phyloP scores from a whole-genome alignment of 2,888 invertebrate species.

The Caradrina kadenii region DNA sequence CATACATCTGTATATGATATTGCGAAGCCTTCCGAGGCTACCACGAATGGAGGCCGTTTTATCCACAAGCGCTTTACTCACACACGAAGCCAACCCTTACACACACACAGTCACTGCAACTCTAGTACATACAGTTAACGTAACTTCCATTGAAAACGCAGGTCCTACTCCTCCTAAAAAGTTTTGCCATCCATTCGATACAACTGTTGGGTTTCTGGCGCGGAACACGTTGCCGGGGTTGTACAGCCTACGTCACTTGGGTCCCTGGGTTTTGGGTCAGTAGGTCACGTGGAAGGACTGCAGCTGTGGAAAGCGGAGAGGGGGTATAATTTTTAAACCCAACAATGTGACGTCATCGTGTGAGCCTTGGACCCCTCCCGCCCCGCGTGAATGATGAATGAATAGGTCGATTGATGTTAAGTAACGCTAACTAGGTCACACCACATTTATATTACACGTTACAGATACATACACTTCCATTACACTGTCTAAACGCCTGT shows the following conservation, averaged over 20 bases:
- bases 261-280: constrained; percentile 84
- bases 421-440: constrained; percentile 73
- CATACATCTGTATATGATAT: constrained; percentile 46
- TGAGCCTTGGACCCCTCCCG: constrained; percentile 76
- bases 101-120: constrained; percentile 54
- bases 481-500: background rate
- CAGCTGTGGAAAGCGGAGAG: constrained; percentile 77
- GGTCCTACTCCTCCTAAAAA: constrained; percentile 66
- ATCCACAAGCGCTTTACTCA: constrained; percentile 60
- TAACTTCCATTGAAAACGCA: constrained; percentile 86
- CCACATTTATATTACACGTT: constrained; percentile 44
- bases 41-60: constrained; percentile 62
- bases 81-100: constrained; percentile 63
- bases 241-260: constrained; percentile 87
- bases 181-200: constrained; percentile 68
- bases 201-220: constrained; percentile 33
- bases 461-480: constrained; percentile 18
- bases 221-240: constrained; percentile 71
- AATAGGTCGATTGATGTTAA: constrained; percentile 80
- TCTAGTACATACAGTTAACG: constrained; percentile 69
- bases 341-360: constrained; percentile 83
- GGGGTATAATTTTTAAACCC: constrained; percentile 80
- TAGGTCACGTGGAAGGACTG: constrained; percentile 87
- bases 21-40: constrained; percentile 60
- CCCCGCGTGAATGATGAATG: constrained; percentile 86